A percentile compares a stretch with the other conserved stretches of the same genome.
Conservation (phyloP, 2,113 vertebrate species). For the Loxodonta africana region DNA sequence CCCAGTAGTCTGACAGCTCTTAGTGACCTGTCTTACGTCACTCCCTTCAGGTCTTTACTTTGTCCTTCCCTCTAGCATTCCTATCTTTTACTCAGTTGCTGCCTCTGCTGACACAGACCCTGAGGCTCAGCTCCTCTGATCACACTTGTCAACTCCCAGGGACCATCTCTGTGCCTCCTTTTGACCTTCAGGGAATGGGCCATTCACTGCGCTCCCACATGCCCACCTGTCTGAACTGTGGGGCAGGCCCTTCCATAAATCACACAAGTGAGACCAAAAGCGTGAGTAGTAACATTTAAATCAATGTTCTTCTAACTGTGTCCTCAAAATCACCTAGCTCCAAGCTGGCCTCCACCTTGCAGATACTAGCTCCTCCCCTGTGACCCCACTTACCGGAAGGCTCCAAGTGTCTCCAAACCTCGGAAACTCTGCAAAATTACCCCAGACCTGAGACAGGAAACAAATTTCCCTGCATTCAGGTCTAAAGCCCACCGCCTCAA, state of each 20-base stretch:
- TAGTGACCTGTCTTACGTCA: background rate
- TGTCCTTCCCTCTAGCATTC: background rate
- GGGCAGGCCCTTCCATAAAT: background rate
- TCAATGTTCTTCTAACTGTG: background rate
- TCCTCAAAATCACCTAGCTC: background rate
- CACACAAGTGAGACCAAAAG: background rate
- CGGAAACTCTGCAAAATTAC: background rate
- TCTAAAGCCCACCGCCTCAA: background rate
- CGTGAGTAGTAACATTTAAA: background rate
- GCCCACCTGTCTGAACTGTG: background rate
- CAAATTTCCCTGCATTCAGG: background rate
- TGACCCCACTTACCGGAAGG: background rate
- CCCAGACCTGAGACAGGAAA: background rate
- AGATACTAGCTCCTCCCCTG: background rate
- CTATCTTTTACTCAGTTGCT: background rate
- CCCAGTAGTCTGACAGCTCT: background rate
- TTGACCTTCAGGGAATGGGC: background rate
- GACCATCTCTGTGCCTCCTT: background rate
- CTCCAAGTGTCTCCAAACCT: background rate
- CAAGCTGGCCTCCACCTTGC: background rate
- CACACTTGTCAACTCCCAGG: background rate
- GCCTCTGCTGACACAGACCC: background rate
- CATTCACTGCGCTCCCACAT: background rate
- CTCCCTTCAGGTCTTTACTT: background rate
- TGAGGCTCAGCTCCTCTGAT: background rate